phyloP scores from a whole-genome alignment of 2,888 invertebrate genomes.

The Morpho helenor region DNA sequence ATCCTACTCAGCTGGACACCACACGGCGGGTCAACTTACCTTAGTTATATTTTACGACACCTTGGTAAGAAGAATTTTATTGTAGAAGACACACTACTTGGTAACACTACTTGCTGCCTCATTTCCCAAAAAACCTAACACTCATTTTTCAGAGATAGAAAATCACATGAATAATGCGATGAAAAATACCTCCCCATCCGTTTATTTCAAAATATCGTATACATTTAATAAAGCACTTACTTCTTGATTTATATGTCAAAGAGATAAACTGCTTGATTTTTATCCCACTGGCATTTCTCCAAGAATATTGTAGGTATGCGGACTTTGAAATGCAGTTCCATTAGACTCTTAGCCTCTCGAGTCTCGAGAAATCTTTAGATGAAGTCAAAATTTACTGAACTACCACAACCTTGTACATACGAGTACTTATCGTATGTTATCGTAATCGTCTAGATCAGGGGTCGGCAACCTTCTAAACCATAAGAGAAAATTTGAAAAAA shows the following conservation, averaged over 20 bases:
- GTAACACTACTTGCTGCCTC: too few species aligned
- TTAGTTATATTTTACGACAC: too few species aligned
- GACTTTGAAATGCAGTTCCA: constrained; percentile 55
- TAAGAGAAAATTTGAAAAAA: too few species aligned
- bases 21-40: too few species aligned
- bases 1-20: too few species aligned
- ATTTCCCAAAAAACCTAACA: too few species aligned
- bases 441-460: background rate
- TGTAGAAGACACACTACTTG: too few species aligned
- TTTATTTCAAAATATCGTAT: background rate
- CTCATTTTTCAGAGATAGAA: too few species aligned
- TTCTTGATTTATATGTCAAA: constrained; percentile 18
- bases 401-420: constrained; percentile 23
- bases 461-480: too few species aligned
- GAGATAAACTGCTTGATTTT: constrained; percentile 38
- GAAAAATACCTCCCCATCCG: too few species aligned
- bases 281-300: constrained; percentile 47
- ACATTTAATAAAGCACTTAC: background rate
- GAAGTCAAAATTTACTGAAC: constrained; percentile 40
- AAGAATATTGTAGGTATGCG: constrained; percentile 28
- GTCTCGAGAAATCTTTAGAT: constrained; percentile 35
- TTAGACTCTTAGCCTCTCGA: constrained; percentile 50
- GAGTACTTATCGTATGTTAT: background rate
- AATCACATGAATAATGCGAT: too few species aligned
- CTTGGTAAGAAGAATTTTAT: too few species aligned